Conservation (phyloP, 2,888 invertebrate genomes). For the Yponomeuta cagnagella region DNA sequence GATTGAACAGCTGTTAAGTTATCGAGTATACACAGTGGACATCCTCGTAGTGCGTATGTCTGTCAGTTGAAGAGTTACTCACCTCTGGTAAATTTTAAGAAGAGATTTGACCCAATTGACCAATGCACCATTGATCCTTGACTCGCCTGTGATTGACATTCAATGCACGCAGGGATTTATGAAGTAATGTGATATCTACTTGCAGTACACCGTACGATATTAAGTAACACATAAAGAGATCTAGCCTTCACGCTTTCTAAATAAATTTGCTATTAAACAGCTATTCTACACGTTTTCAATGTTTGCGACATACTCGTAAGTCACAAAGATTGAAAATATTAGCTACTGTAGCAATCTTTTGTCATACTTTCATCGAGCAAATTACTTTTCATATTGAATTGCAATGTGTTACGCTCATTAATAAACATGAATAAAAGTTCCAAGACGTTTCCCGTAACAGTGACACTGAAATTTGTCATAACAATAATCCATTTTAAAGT, state of each 20-base stretch:
- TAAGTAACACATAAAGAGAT: too few relatives aligned
- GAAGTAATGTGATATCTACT: background rate
- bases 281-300: background rate
- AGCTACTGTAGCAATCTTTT: background rate
- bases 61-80: background rate
- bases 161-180: background rate
- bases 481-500: background rate
- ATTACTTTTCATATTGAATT: background rate
- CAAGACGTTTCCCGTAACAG: too few relatives aligned
- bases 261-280: background rate
- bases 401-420: background rate
- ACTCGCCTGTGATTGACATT: background rate
- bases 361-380: background rate
- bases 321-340: background rate
- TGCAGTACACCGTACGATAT: too few relatives aligned
- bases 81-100: background rate
- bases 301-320: background rate
- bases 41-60: background rate
- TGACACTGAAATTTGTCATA: too few relatives aligned
- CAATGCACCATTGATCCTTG: background rate
- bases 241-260: background rate
- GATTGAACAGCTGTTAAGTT: too few relatives aligned
- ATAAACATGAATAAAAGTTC: too few relatives aligned
- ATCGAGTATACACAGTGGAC: background rate
- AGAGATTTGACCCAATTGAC: background rate